These are phyloP conservation scores for Lamellibrachia luymesi DNA, from an alignment of 1,140 invertebrate genomes.

Conservation along the genomic window DNA sequence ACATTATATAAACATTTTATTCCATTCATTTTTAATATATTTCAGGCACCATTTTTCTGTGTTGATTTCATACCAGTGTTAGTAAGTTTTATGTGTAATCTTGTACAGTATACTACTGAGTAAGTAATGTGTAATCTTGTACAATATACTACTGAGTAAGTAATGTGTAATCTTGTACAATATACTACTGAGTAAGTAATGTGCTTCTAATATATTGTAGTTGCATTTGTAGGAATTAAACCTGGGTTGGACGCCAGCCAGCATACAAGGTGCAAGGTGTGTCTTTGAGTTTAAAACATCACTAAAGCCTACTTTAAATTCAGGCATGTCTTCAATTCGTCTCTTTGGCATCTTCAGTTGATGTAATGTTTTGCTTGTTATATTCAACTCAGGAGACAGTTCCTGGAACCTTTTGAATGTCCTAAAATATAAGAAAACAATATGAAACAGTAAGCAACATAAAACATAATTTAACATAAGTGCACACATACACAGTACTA, in stretches of 20 bases:
- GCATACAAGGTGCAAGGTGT: background rate
- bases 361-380: background rate
- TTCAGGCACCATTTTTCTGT: no score
- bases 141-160: background rate
- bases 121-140: background rate
- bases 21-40: no score
- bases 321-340: constrained; percentile 15
- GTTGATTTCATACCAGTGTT: no score
- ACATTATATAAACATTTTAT: background rate
- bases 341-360: background rate
- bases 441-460: background rate
- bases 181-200: no score
- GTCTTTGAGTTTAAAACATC: background rate
- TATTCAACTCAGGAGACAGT: background rate
- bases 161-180: no score
- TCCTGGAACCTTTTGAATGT: constrained; percentile 4
- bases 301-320: background rate
- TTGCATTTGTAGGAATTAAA: background rate
- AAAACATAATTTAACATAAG: no score
- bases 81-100: no score
- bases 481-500: no score
- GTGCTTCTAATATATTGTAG: background rate
- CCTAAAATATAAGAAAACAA: background rate
- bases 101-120: background rate
- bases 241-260: background rate